Evolutionary conservation across 2,113 vertebrate species (phyloP).

Genomic region (Tragelaphus imberbis): DNA sequence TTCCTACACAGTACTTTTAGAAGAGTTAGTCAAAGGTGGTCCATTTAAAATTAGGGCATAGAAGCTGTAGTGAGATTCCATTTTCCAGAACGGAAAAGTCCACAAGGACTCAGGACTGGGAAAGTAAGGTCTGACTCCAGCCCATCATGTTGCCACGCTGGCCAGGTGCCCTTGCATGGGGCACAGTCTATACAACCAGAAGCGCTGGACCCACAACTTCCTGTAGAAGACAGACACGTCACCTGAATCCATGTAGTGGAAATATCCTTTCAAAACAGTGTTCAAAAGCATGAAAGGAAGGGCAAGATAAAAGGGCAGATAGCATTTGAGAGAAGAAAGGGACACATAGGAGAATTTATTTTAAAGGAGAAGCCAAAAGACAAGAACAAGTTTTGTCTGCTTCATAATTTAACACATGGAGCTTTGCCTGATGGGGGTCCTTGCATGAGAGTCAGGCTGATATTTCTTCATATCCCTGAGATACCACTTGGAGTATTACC

Average conservation of each 20-base stretch:
- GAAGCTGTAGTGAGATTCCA: background rate
- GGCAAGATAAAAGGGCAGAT: background rate
- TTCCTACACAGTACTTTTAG: background rate
- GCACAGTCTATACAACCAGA: background rate
- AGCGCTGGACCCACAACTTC: background rate
- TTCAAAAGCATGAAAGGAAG: background rate
- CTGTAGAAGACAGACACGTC: background rate
- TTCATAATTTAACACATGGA: background rate
- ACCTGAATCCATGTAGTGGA: background rate
- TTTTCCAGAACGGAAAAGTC: background rate
- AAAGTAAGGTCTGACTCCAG: background rate
- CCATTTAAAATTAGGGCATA: background rate
- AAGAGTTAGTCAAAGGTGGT: background rate
- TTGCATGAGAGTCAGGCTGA: background rate
- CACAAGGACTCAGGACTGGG: background rate
- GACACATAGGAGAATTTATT: no score
- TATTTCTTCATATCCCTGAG: background rate
- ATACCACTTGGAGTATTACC: background rate
- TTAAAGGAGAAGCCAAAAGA: background rate
- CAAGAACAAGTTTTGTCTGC: background rate
- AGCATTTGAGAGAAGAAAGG: background rate
- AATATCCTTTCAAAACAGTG: background rate
- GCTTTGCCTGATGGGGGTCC: background rate
- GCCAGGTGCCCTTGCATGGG: background rate
- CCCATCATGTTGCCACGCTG: fast-evolving